A percentile compares a stretch with the other conserved stretches of the same genome.
Conservation (phyloP, 2,113 vertebrate species). For the Thryonomys swinderianus region DNA sequence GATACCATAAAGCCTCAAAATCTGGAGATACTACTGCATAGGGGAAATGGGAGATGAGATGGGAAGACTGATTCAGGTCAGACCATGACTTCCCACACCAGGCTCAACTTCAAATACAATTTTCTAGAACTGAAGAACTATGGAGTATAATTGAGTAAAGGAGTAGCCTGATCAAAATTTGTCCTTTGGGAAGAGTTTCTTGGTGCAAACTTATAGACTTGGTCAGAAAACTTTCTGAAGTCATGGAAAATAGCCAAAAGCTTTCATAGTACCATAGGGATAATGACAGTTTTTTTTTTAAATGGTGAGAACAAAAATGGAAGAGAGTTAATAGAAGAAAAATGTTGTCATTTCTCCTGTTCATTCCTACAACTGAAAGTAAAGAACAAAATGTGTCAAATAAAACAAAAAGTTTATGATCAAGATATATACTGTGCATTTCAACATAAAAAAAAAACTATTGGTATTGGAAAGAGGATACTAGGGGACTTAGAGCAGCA, state of each 20-base stretch:
- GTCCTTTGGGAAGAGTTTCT: not conserved
- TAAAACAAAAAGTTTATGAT: not conserved
- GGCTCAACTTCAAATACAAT: not conserved
- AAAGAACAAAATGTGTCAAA: not conserved
- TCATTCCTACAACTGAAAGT: not conserved
- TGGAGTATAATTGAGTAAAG: not conserved
- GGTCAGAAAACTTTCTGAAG: not conserved
- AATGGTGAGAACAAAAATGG: not conserved
- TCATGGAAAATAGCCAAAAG: not conserved
- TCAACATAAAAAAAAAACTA: not conserved
- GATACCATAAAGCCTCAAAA: too few relatives aligned
- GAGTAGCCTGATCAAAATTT: not conserved
- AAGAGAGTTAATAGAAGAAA: not conserved
- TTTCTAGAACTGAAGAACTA: not conserved
- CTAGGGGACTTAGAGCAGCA: not conserved
- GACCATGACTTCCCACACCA: not conserved
- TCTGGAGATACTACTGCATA: accelerated
- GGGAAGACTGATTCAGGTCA: not conserved
- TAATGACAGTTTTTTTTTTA: not conserved
- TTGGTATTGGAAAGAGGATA: not conserved
- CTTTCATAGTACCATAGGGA: not conserved
- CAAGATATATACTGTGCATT: not conserved
- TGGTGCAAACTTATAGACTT: not conserved
- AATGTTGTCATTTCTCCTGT: not conserved
- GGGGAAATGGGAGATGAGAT: not conserved